phyloP scores from a whole-genome alignment of 2,113 vertebrate genomes.

The Petromus typicus region DNA sequence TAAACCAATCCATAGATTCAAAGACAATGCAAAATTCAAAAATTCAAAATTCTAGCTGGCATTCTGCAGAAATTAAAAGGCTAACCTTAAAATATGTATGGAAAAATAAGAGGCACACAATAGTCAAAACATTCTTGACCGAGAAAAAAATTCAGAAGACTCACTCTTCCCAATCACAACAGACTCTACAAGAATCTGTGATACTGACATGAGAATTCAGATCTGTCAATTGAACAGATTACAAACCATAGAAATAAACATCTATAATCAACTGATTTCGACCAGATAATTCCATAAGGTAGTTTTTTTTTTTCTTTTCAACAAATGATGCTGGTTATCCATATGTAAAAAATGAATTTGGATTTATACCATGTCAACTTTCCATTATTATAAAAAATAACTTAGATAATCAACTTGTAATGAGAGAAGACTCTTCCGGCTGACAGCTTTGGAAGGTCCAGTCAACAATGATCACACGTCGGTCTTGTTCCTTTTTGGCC shows the following conservation, averaged over 20 bases:
- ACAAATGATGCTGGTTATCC: not conserved
- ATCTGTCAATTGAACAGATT: not conserved
- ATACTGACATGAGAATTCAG: not conserved
- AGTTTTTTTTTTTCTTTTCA: not conserved
- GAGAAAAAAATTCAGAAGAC: not conserved
- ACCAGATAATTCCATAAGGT: not conserved
- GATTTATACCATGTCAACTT: not conserved
- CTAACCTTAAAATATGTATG: not conserved
- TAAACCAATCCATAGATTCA: not conserved
- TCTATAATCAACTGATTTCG: not conserved
- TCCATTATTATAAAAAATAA: not conserved
- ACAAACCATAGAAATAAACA: not conserved
- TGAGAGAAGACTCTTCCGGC: not conserved
- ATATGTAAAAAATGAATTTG: not conserved
- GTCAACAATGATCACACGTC: not conserved
- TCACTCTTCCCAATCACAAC: not conserved
- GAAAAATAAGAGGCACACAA: not conserved
- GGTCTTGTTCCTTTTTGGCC: not conserved
- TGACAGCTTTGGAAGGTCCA: not conserved
- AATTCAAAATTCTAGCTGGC: not conserved
- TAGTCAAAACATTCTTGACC: not conserved
- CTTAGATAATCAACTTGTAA: not conserved
- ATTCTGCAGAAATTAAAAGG: not conserved
- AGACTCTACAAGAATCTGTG: not conserved
- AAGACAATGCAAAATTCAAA: not conserved